Base-by-base conservation (phyloP, 1,140 invertebrate genomes). In the Sipha flava region DNA sequence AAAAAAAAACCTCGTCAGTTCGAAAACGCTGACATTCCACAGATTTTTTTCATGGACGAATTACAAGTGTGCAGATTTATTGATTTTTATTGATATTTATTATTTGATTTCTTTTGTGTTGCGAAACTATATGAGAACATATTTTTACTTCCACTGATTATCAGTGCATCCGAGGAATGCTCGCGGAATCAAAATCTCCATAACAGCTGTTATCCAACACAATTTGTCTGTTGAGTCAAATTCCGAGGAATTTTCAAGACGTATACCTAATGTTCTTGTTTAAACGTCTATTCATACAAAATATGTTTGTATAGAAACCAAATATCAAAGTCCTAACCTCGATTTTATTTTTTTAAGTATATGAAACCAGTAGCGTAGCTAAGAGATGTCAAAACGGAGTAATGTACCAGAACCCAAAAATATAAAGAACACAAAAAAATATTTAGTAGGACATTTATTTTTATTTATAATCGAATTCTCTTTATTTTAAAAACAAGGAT, bases 1-100 rank as follows among this genome's bases (percentile, higher is more conserved):
- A 73, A 73, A 57, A 45, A 77, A 57, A 57, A 77, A 40, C 34
- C 66, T 26, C 18, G 73, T 57, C 49, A 43, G 73, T 40, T 43
- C 29, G 18, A 18, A 26, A 77, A 77, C n/a, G 12, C 47, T 75
- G 31, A 37, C 52, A 77, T 77, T 77, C 73, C 73, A 57, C 12
- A 57, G 14, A 77, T 59, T 40, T 77, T 26, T 59, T 40, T 77
- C 21, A 77, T 57, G 49, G 49, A 40, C 47, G 49, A 77, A 37
- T 54, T 52, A 77, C 49, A 37, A 77, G 73, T 57, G 73, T 18
- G 29, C 47, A 54, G 31, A 54, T 73, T 6, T 52, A n/a, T 52
- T 7, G 5, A 7, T 4, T 52, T 73, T 52, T 73, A 52, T 52
- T 73, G 70, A 73, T 73, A 54, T 52, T 31, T 54, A 52, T 73